Percentiles rank a stretch among this genome's conserved stretches.
Evolutionary conservation across 2,797 vertebrate genomes (phyloP).

Genomic region (Chaetophractus vellerosus): DNA sequence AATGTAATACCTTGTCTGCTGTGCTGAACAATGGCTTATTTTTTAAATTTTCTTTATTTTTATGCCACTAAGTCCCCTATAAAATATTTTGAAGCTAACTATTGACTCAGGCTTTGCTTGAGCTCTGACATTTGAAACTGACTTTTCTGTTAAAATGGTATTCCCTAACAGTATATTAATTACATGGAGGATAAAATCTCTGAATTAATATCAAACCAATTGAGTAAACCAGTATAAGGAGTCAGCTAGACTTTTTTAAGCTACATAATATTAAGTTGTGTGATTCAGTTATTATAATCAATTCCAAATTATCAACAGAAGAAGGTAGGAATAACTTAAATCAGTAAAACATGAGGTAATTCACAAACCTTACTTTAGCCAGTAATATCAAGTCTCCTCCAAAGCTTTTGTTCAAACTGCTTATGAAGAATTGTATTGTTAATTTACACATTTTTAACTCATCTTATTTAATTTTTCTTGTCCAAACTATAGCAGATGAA

Average conservation of each 20-base stretch:
- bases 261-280: constrained; percentile 80
- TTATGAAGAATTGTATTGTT: constrained; percentile 48
- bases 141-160: constrained; percentile 79
- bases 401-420: constrained; percentile 65
- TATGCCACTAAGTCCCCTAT: constrained; percentile 19
- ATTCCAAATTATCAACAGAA: constrained; percentile 74
- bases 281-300: constrained; percentile 76
- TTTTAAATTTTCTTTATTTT: constrained; percentile 76
- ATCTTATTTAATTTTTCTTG: constrained; percentile 58
- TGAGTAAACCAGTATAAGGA: constrained; percentile 66
- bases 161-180: constrained; percentile 75
- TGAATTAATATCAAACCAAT: constrained; percentile 77
- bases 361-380: constrained; percentile 46
- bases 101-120: constrained; percentile 73
- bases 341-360: constrained; percentile 62
- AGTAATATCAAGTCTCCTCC: constrained; percentile 18
- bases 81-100: constrained; percentile 80
- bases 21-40: constrained; percentile 64
- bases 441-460: constrained; percentile 47
- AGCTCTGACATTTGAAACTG: constrained; percentile 77
- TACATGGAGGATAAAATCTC: constrained; percentile 77
- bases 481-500: constrained; percentile 1
- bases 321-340: constrained; percentile 68
- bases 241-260: constrained; percentile 77
- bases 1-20: constrained; percentile 72